phyloP scores from a whole-genome alignment of 2,888 invertebrate species.

The Cephus runcator region DNA sequence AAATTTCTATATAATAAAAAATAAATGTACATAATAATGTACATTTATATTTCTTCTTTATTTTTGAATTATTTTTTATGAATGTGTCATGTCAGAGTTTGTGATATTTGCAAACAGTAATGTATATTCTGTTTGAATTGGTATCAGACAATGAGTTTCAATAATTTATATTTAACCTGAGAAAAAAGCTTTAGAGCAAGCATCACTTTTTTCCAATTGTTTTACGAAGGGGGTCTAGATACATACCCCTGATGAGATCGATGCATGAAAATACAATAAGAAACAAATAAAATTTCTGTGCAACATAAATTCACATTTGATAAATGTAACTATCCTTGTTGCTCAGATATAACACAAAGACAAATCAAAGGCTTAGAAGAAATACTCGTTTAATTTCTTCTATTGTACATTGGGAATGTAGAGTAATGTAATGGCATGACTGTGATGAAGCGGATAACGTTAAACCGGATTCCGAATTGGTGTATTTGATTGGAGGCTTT shows the following conservation, averaged over 20 bases:
- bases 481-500: neutral
- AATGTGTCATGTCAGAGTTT: neutral
- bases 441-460: neutral
- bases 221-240: neutral
- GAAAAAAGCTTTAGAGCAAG: neutral
- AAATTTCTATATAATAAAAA: no score
- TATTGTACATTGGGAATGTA: neutral
- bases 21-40: no score
- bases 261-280: neutral
- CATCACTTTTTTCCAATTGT: neutral
- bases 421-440: neutral
- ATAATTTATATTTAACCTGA: neutral
- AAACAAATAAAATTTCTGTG: neutral
- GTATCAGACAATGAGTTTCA: neutral
- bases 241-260: neutral
- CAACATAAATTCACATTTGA: neutral
- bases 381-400: neutral
- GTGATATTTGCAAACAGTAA: neutral
- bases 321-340: neutral
- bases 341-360: neutral
- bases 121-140: neutral
- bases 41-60: no score
- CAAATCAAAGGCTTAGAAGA: neutral
- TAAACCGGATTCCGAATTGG: neutral
- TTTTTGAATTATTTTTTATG: no score